Evolutionary conservation across 2,113 vertebrate genomes (phyloP), one percentile per base, ranked within the genome.

Genomic region (Glareola pratincola): DNA sequence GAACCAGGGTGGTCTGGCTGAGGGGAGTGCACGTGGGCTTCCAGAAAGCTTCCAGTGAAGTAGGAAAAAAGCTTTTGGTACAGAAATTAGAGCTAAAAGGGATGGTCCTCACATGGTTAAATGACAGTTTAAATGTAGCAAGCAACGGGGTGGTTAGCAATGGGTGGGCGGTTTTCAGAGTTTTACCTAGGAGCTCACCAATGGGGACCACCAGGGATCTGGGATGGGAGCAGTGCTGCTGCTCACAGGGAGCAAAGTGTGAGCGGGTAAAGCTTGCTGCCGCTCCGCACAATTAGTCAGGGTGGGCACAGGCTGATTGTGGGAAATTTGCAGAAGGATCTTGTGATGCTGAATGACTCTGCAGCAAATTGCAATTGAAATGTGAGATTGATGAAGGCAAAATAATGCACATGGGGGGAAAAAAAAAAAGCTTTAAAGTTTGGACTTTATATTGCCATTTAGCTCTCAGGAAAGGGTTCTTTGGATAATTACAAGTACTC

Each of bases 11-110:
- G 26, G 18, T 60, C 26, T 79, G 34, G 16, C 12, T 0, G 3
- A 24, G 43, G 10, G 8, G 30, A 56, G 13, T 0, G 3, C 23
- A 13, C 0, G 0, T 0, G 3, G n/a, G 9, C 51, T 75, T 82
- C 71, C 34, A 63, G 26, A 39, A 67, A 37, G 7, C 39, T 88
- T 83, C 43, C 15, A 4, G 0, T 10, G 29, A 57, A 10, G 19
- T 17, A 18, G 41, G n/a, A 51, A 56, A 36, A 75, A 60, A 54
- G 9, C 4, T 71, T 89, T 54, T 78, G 37, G 9, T 36, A 19
- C 14, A n/a, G 47, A 77, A 74, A n/a, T 26, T 32, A 51, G 23
- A 12, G 9, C 5, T 51, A 11, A 41, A 62, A 87, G 7, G 22
- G 13, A 6, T 51, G 16, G 9, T 82, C 14, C 59, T 26, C 34